Evolutionary conservation across 2,888 invertebrate genomes (phyloP).

Genomic region (Apodemia duryi): DNA sequence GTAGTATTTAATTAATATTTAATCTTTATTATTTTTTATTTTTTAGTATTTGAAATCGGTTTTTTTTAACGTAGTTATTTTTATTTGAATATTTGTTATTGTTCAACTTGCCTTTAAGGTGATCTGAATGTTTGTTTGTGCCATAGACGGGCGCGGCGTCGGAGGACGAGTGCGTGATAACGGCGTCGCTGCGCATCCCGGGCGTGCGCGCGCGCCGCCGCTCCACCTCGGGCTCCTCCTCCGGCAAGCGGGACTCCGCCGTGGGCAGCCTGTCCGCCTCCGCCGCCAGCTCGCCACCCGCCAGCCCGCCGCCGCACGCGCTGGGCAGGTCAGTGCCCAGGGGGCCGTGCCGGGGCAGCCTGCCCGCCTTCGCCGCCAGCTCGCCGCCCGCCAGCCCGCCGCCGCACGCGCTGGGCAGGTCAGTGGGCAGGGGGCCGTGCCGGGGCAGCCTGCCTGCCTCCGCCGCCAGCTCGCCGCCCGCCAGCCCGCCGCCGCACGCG

Average conservation of each 20-base stretch:
- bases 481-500: too few relatives aligned
- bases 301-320: constrained; percentile 49
- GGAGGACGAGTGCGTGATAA: constrained; percentile 84
- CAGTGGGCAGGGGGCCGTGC: constrained; percentile 19
- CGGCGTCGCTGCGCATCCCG: constrained; percentile 90
- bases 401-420: constrained; percentile 51
- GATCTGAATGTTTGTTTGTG: too few relatives aligned
- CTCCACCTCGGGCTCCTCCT: constrained; percentile 56
- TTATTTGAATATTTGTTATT: too few relatives aligned
- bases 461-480: too few relatives aligned
- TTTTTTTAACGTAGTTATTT: too few relatives aligned
- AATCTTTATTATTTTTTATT: too few relatives aligned
- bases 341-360: constrained; percentile 75
- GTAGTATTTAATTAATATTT: too few relatives aligned
- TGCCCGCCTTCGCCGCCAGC: constrained; percentile 35
- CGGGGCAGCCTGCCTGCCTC: too few relatives aligned
- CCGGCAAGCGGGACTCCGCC: constrained; percentile 79
- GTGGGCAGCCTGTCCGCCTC: constrained; percentile 34
- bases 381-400: constrained; percentile 55
- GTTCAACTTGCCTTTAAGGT: too few relatives aligned
- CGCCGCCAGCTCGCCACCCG: constrained; percentile 43
- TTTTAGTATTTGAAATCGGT: too few relatives aligned
- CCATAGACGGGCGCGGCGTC: constrained; percentile 79
- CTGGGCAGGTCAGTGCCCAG: constrained; percentile 45
- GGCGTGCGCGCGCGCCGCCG: constrained; percentile 75